These are phyloP conservation scores for Gnatocerus cornutus DNA, from an alignment of 2,888 invertebrate species.

Conservation along the genomic window DNA sequence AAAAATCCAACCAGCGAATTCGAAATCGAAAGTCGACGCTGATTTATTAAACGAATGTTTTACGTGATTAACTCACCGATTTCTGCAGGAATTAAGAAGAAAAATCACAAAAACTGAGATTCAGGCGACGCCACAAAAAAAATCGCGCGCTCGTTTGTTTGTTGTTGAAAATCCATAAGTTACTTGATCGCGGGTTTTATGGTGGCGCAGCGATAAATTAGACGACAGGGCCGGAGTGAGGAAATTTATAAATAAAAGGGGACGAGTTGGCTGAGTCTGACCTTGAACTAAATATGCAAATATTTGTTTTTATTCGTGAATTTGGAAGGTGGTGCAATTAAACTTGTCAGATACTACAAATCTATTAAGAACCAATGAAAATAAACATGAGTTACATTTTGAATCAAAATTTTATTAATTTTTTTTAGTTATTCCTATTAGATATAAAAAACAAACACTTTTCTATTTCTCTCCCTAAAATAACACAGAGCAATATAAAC, in stretches of 20 bases:
- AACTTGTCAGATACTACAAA: slow-evolving; percentile 40
- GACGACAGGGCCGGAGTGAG: slow-evolving; percentile 31
- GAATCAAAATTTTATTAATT: slow-evolving; percentile 74
- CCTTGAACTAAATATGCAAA: no score
- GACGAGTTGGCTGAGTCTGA: no score
- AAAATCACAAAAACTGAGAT: slow-evolving; percentile 10
- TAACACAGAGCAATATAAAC: slow-evolving; percentile 72
- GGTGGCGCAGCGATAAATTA: slow-evolving; percentile 27
- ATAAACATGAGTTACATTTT: slow-evolving; percentile 54
- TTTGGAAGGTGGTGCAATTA: slow-evolving; percentile 20
- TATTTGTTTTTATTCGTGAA: not conserved
- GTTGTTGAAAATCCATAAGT: slow-evolving; percentile 25
- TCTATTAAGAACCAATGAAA: slow-evolving; percentile 44
- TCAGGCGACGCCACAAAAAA: slow-evolving; percentile 10
- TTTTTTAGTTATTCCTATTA: slow-evolving; percentile 75
- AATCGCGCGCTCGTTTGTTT: slow-evolving; percentile 44
- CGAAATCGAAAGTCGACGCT: slow-evolving; percentile 24
- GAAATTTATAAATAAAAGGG: not conserved
- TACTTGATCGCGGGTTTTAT: slow-evolving; percentile 30
- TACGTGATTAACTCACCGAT: slow-evolving; percentile 14
- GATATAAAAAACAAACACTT: slow-evolving; percentile 78
- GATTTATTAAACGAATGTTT: slow-evolving; percentile 12
- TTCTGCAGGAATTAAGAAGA: slow-evolving; percentile 11
- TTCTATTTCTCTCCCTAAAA: slow-evolving; percentile 70
- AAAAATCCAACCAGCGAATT: slow-evolving; percentile 36